Evolutionary conservation across 2,113 vertebrate species (phyloP).

Genomic region (Cheilinus undulatus): DNA sequence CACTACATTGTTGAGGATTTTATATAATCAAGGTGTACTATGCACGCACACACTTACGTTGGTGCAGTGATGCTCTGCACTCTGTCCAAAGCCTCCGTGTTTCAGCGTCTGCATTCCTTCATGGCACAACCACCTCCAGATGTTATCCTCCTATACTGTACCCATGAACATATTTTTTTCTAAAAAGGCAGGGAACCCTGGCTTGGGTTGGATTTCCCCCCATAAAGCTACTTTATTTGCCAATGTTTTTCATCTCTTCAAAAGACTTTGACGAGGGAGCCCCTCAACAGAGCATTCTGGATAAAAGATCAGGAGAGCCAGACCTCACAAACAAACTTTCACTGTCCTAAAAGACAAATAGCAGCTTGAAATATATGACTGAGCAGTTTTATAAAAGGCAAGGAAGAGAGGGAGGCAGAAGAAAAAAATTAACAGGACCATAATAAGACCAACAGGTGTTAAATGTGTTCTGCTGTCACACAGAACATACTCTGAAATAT

Average conservation of each 20-base stretch:
- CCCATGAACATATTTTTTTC: slow-evolving; percentile 29
- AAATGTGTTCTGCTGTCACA: background rate
- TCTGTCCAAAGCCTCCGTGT: slow-evolving; percentile 35
- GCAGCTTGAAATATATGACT: slow-evolving; percentile 35
- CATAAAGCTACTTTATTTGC: slow-evolving; percentile 56
- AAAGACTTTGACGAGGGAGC: slow-evolving; percentile 44
- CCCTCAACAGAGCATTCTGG: slow-evolving; percentile 43
- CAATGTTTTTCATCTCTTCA: slow-evolving; percentile 58
- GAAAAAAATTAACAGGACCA: slow-evolving; percentile 2
- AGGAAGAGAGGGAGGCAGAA: too few relatives aligned
- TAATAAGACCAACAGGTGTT: background rate
- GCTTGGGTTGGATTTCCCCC: slow-evolving; percentile 50
- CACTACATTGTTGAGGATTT: slow-evolving; percentile 10
- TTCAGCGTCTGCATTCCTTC: slow-evolving; percentile 54
- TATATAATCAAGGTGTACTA: background rate
- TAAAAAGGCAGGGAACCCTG: slow-evolving; percentile 38
- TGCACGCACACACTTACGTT: slow-evolving; percentile 4
- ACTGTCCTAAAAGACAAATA: slow-evolving; percentile 28
- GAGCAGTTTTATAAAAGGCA: slow-evolving; percentile 25
- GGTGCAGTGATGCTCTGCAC: slow-evolving; percentile 32
- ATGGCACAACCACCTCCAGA: slow-evolving; percentile 69
- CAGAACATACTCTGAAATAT: background rate
- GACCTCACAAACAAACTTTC: slow-evolving; percentile 50
- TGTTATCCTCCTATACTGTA: slow-evolving; percentile 52
- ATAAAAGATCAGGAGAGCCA: slow-evolving; percentile 57